Evolutionary conservation across 92 coral and sea anemone genomes (phyloP).

Genomic region (Bergia puertoricense): DNA sequence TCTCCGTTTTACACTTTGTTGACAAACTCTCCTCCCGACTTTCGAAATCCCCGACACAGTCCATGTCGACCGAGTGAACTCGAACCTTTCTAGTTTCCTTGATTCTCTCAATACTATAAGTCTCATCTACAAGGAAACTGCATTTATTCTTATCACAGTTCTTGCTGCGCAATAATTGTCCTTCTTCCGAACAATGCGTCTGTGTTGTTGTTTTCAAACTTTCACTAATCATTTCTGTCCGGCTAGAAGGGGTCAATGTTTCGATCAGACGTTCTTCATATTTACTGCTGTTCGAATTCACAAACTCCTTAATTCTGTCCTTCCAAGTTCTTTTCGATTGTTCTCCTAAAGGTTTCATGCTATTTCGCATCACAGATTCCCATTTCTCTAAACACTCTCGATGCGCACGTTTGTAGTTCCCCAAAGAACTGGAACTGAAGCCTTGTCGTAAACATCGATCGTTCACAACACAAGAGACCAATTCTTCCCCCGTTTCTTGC

Average conservation of each 20-base stretch:
- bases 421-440: conserved; percentile 25
- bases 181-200: conserved; percentile 41
- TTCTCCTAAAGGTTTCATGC: conserved; percentile 59
- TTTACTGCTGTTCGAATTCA: conserved; percentile 55
- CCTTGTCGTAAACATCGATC: conserved; percentile 67
- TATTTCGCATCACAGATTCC: conserved; percentile 76
- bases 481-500: conserved; percentile 88
- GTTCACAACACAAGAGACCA: conserved; percentile 78
- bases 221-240: conserved; percentile 16
- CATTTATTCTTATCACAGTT: neutral
- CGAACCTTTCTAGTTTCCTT: conserved; percentile 63
- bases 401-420: conserved; percentile 70
- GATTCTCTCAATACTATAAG: conserved; percentile 63
- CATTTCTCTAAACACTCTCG: conserved; percentile 74
- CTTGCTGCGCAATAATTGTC: neutral
- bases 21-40: neutral
- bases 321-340: conserved; percentile 82
- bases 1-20: neutral
- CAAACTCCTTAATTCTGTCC: conserved; percentile 62
- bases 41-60: conserved; percentile 47
- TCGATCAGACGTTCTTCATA: conserved; percentile 43
- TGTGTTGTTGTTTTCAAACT: conserved; percentile 25
- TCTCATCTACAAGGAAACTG: conserved; percentile 57
- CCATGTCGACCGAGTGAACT: conserved; percentile 74
- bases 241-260: conserved; percentile 54